Conservation (phyloP, 1,140 invertebrate species). For the Zaprionus ornatus region DNA sequence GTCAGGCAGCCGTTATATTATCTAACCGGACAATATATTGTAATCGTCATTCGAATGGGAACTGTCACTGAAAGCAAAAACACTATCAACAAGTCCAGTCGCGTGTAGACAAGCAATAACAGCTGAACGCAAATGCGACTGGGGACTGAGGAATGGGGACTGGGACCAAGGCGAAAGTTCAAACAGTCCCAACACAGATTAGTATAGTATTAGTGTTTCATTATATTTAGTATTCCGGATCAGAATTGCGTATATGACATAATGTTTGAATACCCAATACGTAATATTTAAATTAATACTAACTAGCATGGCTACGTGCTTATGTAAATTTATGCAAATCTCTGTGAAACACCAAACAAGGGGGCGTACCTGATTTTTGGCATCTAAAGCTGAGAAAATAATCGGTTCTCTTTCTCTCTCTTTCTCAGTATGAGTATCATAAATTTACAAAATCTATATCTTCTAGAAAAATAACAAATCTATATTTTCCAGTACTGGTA, state of each 20-base stretch:
- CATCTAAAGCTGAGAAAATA: too few relatives aligned
- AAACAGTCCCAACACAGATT: slow-evolving; percentile 1
- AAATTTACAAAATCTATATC: not conserved
- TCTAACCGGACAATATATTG: not conserved
- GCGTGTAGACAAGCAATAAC: slow-evolving; percentile 11
- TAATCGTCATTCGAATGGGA: slow-evolving; percentile 32
- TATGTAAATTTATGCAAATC: not conserved
- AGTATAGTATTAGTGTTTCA: not conserved
- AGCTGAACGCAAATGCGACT: not conserved
- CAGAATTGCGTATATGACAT: not conserved
- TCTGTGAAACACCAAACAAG: not conserved
- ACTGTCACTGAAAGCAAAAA: slow-evolving; percentile 21
- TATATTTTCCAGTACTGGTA: not conserved
- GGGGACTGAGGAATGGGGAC: not conserved
- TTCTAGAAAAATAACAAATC: not conserved
- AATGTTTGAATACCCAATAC: not conserved
- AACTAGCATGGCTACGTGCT: not conserved
- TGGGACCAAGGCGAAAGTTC: slow-evolving; percentile 23
- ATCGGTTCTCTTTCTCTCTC: too few relatives aligned
- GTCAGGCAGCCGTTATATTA: slow-evolving; percentile 2
- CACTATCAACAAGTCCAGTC: slow-evolving; percentile 18
- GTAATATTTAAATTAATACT: not conserved
- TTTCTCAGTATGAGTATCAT: not conserved
- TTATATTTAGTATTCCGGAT: slow-evolving; percentile 6
- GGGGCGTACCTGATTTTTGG: too few relatives aligned